Conservation (phyloP, 2,113 vertebrate species). For the Falco punctatus region DNA sequence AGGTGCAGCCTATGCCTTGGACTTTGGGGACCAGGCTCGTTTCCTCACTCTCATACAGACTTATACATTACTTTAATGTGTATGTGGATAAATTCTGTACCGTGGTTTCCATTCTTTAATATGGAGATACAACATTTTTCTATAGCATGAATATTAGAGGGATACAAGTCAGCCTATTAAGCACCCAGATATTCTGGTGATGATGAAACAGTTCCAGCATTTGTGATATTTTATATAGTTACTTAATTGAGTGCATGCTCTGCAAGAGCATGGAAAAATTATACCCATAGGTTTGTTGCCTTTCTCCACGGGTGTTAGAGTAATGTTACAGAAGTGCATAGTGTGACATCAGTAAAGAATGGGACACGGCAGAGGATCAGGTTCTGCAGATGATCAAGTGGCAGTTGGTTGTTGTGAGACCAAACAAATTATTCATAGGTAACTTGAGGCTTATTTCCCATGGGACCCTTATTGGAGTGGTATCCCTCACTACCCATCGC, state of each 20-base stretch:
- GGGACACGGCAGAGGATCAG: background rate
- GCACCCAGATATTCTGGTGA: background rate
- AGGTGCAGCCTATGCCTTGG: background rate
- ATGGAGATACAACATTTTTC: background rate
- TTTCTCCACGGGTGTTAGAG: background rate
- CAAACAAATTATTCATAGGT: constrained; percentile 32
- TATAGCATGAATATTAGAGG: background rate
- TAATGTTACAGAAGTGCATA: background rate
- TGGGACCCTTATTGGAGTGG: background rate
- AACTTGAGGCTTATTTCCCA: background rate
- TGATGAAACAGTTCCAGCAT: background rate
- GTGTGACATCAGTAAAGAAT: background rate
- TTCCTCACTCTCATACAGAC: background rate
- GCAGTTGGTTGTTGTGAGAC: background rate
- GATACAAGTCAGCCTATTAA: background rate
- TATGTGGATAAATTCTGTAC: background rate
- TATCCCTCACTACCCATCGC: background rate
- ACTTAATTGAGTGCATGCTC: background rate
- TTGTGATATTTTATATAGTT: background rate
- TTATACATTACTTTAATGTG: background rate
- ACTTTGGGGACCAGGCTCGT: background rate
- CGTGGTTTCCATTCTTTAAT: background rate
- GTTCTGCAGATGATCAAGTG: background rate
- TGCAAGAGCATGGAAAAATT: background rate
- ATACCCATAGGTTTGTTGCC: background rate